phyloP scores from a whole-genome alignment of 2,888 invertebrate species.

The Drosophila fulvimacula region DNA sequence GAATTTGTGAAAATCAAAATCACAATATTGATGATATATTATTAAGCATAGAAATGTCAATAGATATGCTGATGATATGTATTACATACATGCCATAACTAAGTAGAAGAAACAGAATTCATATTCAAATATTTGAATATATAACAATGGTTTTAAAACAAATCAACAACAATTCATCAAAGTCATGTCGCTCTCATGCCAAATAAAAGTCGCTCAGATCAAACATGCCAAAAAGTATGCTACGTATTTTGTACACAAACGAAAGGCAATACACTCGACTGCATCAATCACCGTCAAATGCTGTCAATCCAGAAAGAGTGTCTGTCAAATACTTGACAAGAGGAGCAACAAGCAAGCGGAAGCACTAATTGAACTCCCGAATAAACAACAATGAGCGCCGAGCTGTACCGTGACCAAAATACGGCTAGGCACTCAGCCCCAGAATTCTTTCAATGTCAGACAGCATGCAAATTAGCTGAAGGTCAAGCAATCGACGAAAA shows the following conservation, averaged over 20 bases:
- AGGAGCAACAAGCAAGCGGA: constrained; percentile 5
- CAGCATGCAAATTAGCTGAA: constrained; percentile 59
- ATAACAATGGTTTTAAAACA: background rate
- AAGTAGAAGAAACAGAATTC: background rate
- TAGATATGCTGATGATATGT: background rate
- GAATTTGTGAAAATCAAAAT: too few species aligned
- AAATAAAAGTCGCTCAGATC: background rate
- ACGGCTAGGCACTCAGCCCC: constrained; percentile 16
- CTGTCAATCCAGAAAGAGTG: constrained; percentile 38
- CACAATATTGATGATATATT: too few species aligned
- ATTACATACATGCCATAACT: background rate
- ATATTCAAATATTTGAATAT: background rate
- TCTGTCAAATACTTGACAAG: constrained; percentile 21
- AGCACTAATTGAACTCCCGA: constrained; percentile 38
- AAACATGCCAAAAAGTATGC: constrained; percentile 11
- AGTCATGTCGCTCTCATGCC: background rate
- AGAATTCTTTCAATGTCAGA: constrained; percentile 72
- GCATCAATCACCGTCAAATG: constrained; percentile 53
- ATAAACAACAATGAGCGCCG: constrained; percentile 7
- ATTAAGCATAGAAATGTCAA: too few species aligned
- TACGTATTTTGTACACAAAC: background rate
- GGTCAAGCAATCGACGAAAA: constrained; percentile 71
- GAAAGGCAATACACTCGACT: constrained; percentile 7
- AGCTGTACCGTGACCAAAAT: constrained; percentile 1
- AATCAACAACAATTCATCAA: background rate